Evolutionary conservation across 1,140 invertebrate species (phyloP).

Genomic region (Pseudomyrmex sp.): DNA sequence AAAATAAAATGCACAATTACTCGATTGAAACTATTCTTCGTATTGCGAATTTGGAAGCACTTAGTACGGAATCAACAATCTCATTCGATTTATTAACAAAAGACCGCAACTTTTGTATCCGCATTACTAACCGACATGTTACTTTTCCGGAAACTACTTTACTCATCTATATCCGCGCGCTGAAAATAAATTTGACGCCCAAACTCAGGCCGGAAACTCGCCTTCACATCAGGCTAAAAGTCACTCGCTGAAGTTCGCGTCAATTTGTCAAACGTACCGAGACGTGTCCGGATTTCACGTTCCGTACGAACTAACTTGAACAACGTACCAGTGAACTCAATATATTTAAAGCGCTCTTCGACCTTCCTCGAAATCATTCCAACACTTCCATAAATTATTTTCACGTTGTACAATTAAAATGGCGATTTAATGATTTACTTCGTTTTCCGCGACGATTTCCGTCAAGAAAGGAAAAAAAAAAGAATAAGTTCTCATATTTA

Average conservation of each 20-base stretch:
- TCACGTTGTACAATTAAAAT: not conserved
- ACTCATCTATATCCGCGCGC: constrained; percentile 38
- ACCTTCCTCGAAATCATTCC: constrained; percentile 32
- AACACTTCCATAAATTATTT: not conserved
- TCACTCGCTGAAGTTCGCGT: constrained; percentile 60
- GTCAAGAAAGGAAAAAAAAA: too few relatives aligned
- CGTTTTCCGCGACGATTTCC: not conserved
- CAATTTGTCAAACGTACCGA: constrained; percentile 72
- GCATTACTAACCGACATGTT: constrained; percentile 36
- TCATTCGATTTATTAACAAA: not conserved
- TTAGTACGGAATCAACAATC: not conserved
- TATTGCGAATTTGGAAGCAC: too few relatives aligned
- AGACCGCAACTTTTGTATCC: not conserved
- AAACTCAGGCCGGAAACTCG: constrained; percentile 39
- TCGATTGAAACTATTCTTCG: too few relatives aligned
- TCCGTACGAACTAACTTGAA: constrained; percentile 66
- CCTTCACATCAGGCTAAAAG: constrained; percentile 48
- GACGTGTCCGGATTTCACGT: constrained; percentile 62
- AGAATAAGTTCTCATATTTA: too few relatives aligned
- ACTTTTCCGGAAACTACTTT: constrained; percentile 34
- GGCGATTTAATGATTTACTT: not conserved
- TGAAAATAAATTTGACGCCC: constrained; percentile 52
- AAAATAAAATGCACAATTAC: too few relatives aligned
- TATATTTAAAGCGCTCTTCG: constrained; percentile 33
- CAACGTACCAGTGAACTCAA: constrained; percentile 48